Percentiles rank a stretch among this genome's conserved stretches.
These are phyloP conservation scores for Synanthedon formicaeformis DNA, from an alignment of 2,888 invertebrate genomes.

Conservation along the genomic window DNA sequence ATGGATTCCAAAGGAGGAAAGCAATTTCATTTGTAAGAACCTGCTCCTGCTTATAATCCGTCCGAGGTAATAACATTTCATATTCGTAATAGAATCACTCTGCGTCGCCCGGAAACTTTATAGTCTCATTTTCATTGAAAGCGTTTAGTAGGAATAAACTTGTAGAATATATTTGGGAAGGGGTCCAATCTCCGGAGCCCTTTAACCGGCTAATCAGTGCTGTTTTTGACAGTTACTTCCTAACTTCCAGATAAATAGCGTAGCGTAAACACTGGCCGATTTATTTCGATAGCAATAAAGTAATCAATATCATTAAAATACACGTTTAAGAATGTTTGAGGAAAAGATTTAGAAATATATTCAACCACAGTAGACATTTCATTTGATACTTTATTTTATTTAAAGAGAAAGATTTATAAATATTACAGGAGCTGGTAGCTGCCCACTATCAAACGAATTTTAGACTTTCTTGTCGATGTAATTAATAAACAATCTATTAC, in stretches of 20 bases:
- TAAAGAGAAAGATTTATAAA: no score
- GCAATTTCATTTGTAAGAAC: slow-evolving; percentile 70
- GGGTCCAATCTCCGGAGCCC: slow-evolving; percentile 54
- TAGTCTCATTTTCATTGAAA: slow-evolving; percentile 70
- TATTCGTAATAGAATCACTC: slow-evolving; percentile 71
- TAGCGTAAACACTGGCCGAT: neutral
- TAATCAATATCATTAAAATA: no score
- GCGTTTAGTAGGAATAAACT: slow-evolving; percentile 67
- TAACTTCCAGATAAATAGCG: neutral
- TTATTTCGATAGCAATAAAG: no score
- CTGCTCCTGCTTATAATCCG: slow-evolving; percentile 69
- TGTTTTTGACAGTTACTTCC: slow-evolving; percentile 26
- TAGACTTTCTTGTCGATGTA: no score
- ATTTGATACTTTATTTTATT: no score
- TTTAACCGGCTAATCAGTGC: slow-evolving; percentile 37
- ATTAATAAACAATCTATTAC: no score
- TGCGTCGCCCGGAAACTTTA: slow-evolving; percentile 67
- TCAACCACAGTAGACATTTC: no score
- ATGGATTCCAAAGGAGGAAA: slow-evolving; percentile 68
- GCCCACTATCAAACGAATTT: no score
- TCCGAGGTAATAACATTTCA: slow-evolving; percentile 70
- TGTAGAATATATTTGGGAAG: slow-evolving; percentile 63
- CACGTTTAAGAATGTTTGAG: no score
- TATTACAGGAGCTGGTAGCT: no score
- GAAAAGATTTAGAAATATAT: no score